Percentiles rank a stretch among this genome's conserved stretches.
Conservation (phyloP, 1,140 invertebrate species). For the Helicorthomorpha holstii region DNA sequence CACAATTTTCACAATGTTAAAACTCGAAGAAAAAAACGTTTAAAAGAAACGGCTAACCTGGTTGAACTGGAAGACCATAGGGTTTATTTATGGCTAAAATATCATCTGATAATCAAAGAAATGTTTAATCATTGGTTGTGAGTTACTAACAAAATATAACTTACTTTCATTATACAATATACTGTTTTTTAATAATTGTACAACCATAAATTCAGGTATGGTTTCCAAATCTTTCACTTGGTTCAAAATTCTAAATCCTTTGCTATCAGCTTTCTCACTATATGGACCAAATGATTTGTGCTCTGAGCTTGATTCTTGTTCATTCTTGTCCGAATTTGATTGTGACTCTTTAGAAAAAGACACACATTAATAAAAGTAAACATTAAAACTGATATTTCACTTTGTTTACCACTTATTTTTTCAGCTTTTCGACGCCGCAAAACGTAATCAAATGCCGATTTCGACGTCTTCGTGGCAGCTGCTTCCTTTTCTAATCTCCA, state of each 20-base stretch:
- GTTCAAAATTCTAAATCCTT: background rate
- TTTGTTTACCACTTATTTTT: background rate
- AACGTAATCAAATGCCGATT: background rate
- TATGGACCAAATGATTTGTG: background rate
- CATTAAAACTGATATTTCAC: background rate
- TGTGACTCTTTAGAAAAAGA: background rate
- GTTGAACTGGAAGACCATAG: slow-evolving; percentile 25
- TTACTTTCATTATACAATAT: slow-evolving; percentile 3
- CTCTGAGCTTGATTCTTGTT: background rate
- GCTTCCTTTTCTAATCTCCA: no score
- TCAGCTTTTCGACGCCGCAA: background rate
- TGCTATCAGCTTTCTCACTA: background rate
- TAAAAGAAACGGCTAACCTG: background rate
- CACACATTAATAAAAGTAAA: background rate
- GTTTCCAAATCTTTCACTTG: background rate
- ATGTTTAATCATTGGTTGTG: background rate
- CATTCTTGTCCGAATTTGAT: background rate
- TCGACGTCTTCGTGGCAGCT: background rate
- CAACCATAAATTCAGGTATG: background rate
- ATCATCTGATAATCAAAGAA: slow-evolving; percentile 15
- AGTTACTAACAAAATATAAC: background rate
- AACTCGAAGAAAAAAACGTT: background rate
- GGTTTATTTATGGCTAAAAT: slow-evolving; percentile 32
- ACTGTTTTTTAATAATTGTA: background rate
- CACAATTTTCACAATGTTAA: no score